These are phyloP conservation scores for Nomada ferruginata DNA, from an alignment of 2,888 invertebrate genomes.

Conservation along the genomic window DNA sequence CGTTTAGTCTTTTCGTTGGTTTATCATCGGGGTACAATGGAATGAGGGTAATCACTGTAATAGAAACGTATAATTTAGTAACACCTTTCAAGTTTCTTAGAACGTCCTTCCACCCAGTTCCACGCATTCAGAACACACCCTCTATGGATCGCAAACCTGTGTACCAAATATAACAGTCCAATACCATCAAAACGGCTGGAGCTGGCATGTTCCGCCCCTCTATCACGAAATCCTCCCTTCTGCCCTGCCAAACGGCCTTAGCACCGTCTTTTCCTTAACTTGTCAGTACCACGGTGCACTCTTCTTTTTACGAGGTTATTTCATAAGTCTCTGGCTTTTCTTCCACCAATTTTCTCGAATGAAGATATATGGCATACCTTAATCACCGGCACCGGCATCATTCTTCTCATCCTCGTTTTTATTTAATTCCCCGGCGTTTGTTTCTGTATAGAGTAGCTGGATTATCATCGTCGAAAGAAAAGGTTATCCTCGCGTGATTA, in stretches of 20 bases:
- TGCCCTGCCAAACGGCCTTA: slow-evolving; percentile 7
- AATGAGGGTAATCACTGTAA: background rate
- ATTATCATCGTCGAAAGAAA: no score
- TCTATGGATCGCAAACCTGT: slow-evolving; percentile 27
- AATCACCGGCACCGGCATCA: no score
- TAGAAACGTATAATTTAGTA: background rate
- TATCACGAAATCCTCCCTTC: slow-evolving; percentile 12
- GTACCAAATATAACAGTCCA: slow-evolving; percentile 31
- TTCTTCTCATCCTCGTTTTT: no score
- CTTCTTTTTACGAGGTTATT: background rate
- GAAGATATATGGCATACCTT: no score
- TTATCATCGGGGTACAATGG: background rate
- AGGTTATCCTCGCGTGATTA: no score
- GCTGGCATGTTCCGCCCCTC: slow-evolving; percentile 1
- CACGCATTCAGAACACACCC: slow-evolving; percentile 33
- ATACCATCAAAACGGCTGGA: slow-evolving; percentile 16
- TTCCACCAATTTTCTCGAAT: no score
- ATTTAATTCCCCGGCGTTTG: no score
- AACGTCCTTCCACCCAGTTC: slow-evolving; percentile 14
- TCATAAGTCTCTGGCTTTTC: no score
- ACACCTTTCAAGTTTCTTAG: slow-evolving; percentile 1
- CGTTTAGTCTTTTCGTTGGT: background rate
- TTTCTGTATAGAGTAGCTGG: no score
- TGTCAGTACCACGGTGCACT: slow-evolving; percentile 7
- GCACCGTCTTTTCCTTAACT: background rate